Conservation (phyloP, 2,888 invertebrate species). For the Mesoligia furuncula region DNA sequence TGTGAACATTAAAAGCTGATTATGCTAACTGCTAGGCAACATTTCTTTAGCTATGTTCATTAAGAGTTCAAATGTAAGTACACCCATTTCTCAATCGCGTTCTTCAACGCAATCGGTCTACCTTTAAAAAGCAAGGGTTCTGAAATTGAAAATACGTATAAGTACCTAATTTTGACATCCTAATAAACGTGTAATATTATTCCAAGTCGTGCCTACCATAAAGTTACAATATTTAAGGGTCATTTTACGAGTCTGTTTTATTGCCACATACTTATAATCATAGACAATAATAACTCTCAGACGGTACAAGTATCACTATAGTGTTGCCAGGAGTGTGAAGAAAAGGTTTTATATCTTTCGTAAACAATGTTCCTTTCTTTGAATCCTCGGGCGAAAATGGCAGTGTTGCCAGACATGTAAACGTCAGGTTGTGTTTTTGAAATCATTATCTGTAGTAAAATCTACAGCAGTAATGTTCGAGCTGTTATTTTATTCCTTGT, state of each 20-base stretch:
- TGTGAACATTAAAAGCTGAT: not conserved
- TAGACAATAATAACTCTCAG: conserved; percentile 63
- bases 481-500: conserved; percentile 19
- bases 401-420: conserved; percentile 22
- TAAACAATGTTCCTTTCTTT: conserved; percentile 48
- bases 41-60: not conserved
- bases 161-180: conserved; percentile 44
- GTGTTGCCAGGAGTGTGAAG: conserved; percentile 60
- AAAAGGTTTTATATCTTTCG: conserved; percentile 49
- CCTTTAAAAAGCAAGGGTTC: not conserved
- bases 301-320: conserved; percentile 46
- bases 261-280: conserved; percentile 64
- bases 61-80: not conserved
- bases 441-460: conserved; percentile 60
- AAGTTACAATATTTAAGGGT: conserved; percentile 59
- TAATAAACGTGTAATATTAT: conserved; percentile 47
- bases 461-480: conserved; percentile 40
- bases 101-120: not conserved
- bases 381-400: conserved; percentile 37
- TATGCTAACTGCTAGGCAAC: not conserved
- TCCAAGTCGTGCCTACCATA: conserved; percentile 31
- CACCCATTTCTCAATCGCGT: not conserved
- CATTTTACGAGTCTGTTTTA: conserved; percentile 67
- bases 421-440: conserved; percentile 46
- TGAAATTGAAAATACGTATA: conserved; percentile 4